Evolutionary conservation across 2,113 vertebrate genomes (phyloP).

Genomic region (human (Homo sapiens)): DNA sequence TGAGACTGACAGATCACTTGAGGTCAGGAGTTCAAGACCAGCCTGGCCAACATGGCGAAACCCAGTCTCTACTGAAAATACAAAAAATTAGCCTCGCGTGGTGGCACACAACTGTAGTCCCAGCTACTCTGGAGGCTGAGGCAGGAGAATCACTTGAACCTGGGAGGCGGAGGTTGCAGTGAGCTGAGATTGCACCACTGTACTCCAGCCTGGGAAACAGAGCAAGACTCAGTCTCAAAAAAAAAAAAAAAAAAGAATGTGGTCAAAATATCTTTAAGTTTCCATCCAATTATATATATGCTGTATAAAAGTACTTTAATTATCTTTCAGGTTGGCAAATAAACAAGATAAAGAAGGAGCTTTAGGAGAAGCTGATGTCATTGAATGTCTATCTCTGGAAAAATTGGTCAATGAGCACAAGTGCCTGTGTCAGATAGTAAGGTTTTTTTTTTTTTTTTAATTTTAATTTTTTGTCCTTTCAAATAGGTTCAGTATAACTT

Average conservation of each 20-base stretch:
- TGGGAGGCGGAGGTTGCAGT: too few species aligned
- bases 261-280: slow-evolving; percentile 14
- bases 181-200: too few species aligned
- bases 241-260: not conserved
- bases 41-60: too few species aligned
- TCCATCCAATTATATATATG: not conserved
- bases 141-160: too few species aligned
- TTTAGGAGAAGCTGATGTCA: slow-evolving; percentile 94
- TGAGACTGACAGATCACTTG: too few species aligned
- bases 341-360: slow-evolving; percentile 97
- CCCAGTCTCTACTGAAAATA: too few species aligned
- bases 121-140: too few species aligned
- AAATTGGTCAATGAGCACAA: slow-evolving; percentile 96
- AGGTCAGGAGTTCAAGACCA: too few species aligned
- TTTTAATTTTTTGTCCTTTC: not conserved
- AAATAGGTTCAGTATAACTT: not conserved
- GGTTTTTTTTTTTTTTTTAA: slow-evolving; percentile 72
- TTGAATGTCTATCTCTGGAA: slow-evolving; percentile 94
- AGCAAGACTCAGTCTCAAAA: too few species aligned
- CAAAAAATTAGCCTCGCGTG: too few species aligned
- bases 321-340: slow-evolving; percentile 91
- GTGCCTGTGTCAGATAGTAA: slow-evolving; percentile 96
- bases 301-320: slow-evolving; percentile 3
- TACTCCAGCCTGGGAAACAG: too few species aligned
- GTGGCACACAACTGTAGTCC: too few species aligned